Evolutionary conservation across 2,888 invertebrate genomes (phyloP), one percentile per base, ranked within the genome.

Genomic region (Ellobium chinense): DNA sequence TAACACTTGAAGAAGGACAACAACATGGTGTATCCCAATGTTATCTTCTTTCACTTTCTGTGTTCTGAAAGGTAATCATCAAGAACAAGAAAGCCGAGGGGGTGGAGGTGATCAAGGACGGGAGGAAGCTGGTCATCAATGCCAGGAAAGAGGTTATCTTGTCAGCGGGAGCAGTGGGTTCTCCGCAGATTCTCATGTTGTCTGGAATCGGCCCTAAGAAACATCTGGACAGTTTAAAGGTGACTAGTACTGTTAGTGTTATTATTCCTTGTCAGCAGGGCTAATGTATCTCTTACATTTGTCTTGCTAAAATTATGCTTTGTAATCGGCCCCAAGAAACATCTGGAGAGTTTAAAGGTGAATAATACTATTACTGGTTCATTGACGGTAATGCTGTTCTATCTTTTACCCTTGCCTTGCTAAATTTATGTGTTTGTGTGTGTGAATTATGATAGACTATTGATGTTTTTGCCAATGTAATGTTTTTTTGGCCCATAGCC

Each of bases 131-230:
- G 31, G 29, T n/a, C 2, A 60, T 60, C 34, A 60, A 31, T 18
- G 58, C 73, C 36, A 34, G 29, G 4, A 29, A 36, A n/a, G 73
- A 73, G 36, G 36, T 73, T 14, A 73, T 73, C 31, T 5, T 73
- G 60, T 58, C 73, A 14, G 29, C 60, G 12, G 73, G 73, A 4
- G 60, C 73, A 2, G 34, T 73, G 7, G 60, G 73, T n/a, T 60
- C 73, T 21, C 73, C 73, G 3, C 73, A 73, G 5, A 5, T 73
- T 24, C 54, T 70, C 7, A 5, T 70, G 54, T 21, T 70, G 36
- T 36, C 36, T 18, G 70, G 70, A 14, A 29, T 70, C n/a, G 70
- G 70, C 5, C 68, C 68, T 36, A 31, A 37, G 27, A 21, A 18
- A 36, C 68, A 68, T 18, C n/a, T 68, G 68, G 37, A 68, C 18